Base-by-base conservation (phyloP, 2,888 invertebrate genomes). In the Zonitis immaculata region DNA sequence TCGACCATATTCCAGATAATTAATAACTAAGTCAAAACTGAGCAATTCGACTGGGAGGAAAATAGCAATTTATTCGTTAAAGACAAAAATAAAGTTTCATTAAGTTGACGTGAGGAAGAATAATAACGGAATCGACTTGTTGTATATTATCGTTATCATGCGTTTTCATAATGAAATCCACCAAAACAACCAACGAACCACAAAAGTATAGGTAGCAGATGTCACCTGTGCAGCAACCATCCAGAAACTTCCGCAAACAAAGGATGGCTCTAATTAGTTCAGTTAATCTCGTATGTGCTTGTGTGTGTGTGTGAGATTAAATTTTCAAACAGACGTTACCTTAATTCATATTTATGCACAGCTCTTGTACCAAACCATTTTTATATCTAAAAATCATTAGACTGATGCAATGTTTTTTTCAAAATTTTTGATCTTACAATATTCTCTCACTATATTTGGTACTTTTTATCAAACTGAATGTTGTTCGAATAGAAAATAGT, bases 141-240 rank as follows among this genome's bases (percentile, higher is more conserved):
- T n/a, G n/a, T n/a, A n/a, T n/a, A n/a, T n/a, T n/a, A n/a, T n/a
- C 51, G 43, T 49, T 51, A 16, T 18, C 35, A 8, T 27, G 6
- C 30, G 32, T 32, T 51, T 56, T 52, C 53, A 58, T 59, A 56
- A 58, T 56, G 54, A 57, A 61, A 59, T 59, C 60, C 51, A 48
- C 35, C 28, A 18, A 52, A 47, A n/a, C n/a, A n/a, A n/a, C n/a
- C n/a, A n/a, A n/a, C n/a, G 54, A 62, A 61, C 61, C 62, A 46
- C 62, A 56, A 51, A 57, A 58, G 58, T 64, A 63, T 62, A 63
- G 63, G 63, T 65, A 63, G 51, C 66, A 66, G 64, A 64, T 66
- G 66, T 66, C 64, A 65, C 61, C 59, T 58, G 55, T 61, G 63
- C 59, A 64, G n/a, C n/a, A n/a, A 59, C 60, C 60, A 60, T 52